phyloP scores from a whole-genome alignment of 64 coral and sea anemone genomes.

The Catalaphyllia jardinei region DNA sequence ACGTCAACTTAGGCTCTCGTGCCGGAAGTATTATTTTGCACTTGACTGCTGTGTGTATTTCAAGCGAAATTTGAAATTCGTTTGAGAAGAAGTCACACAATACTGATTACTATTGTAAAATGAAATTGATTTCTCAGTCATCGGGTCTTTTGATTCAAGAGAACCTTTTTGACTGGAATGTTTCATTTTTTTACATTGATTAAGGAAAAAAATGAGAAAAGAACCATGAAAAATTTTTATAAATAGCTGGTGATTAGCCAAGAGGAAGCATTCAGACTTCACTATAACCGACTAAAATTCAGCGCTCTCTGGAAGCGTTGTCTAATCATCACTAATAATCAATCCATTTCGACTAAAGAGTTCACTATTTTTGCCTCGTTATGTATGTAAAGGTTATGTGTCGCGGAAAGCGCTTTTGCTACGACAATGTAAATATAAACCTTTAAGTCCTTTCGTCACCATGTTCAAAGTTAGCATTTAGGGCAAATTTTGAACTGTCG shows the following conservation, averaged over 20 bases:
- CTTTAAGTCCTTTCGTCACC: neutral
- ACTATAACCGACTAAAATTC: neutral
- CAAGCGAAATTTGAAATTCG: neutral
- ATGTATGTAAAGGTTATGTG: slow-evolving; percentile 24
- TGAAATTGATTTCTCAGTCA: slow-evolving; percentile 11
- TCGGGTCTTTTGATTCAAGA: neutral
- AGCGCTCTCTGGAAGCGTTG: slow-evolving; percentile 2
- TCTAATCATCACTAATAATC: neutral
- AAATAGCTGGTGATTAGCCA: neutral
- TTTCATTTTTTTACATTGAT: neutral
- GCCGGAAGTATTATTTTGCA: neutral
- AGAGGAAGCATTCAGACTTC: neutral
- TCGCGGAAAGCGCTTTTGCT: neutral
- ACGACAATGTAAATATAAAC: neutral
- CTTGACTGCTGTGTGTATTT: neutral
- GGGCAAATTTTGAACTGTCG: neutral
- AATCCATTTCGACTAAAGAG: slow-evolving; percentile 14
- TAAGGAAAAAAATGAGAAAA: neutral
- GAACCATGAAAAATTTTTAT: neutral
- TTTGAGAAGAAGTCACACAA: neutral
- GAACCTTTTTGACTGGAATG: slow-evolving; percentile 6
- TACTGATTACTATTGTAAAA: neutral
- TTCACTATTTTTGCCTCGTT: slow-evolving; percentile 27
- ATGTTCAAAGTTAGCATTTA: neutral
- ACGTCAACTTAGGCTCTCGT: too few relatives aligned